Conservation (phyloP, 2,888 invertebrate genomes). For the Torymus aiolomorphi region DNA sequence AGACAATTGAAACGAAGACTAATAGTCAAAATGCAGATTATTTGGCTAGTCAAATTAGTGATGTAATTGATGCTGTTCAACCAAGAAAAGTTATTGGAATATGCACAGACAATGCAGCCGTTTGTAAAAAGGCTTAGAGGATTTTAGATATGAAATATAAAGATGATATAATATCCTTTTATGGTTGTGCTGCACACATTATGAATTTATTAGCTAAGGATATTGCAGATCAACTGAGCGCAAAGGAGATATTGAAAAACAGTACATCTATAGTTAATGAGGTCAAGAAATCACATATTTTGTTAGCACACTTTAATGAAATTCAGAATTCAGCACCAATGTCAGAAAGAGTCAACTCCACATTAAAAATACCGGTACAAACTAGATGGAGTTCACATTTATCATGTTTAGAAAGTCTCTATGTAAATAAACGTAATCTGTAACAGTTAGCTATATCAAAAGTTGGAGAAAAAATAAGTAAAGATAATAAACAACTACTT, state of each 20-base stretch:
- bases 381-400: neutral
- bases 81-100: neutral
- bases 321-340: neutral
- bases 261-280: neutral
- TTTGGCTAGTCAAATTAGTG: neutral
- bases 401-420: neutral
- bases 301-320: neutral
- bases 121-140: neutral
- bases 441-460: neutral
- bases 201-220: neutral
- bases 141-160: neutral
- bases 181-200: neutral
- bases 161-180: neutral
- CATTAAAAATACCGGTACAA: neutral
- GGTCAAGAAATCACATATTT: neutral
- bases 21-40: neutral
- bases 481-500: no score
- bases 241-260: neutral
- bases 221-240: neutral
- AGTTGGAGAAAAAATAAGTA: neutral
- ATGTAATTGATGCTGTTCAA: neutral
- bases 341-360: neutral
- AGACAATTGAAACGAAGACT: neutral
- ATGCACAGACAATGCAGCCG: neutral
- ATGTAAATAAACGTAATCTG: neutral